Evolutionary conservation across 1,140 invertebrate genomes (phyloP).

Genomic region (Hyles euphorbiae): DNA sequence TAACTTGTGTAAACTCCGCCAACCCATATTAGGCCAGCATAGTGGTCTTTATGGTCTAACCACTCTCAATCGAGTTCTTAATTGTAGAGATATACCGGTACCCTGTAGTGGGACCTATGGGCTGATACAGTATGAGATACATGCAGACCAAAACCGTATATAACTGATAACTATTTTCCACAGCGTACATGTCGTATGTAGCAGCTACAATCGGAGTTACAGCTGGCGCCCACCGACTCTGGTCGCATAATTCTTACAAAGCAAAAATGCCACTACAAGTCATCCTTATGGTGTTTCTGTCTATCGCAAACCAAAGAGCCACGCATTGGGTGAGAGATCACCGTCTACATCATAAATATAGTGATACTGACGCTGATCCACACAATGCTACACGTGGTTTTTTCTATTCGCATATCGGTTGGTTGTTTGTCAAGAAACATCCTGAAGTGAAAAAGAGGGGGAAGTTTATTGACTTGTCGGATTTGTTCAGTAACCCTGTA

Average conservation of each 20-base stretch:
- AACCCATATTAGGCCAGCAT: no score
- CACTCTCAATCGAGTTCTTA: no score
- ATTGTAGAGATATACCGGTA: no score
- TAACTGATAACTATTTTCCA: no score
- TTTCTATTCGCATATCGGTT: conserved; percentile 15
- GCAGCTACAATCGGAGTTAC: conserved; percentile 15
- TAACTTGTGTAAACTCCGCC: no score
- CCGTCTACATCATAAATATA: conserved; percentile 14
- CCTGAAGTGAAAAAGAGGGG: conserved; percentile 11
- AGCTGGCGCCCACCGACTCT: conserved; percentile 15
- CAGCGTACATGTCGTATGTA: conserved; percentile 10
- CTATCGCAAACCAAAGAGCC: conserved; percentile 11
- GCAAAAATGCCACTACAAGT: conserved; percentile 10
- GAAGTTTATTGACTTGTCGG: conserved; percentile 10
- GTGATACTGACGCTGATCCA: conserved; percentile 16
- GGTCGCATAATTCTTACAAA: conserved; percentile 11
- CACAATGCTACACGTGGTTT: conserved; percentile 14
- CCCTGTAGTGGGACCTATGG: no score
- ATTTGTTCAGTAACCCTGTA: conserved; percentile 16
- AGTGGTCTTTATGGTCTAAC: no score
- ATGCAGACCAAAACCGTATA: no score
- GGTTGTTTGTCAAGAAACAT: conserved; percentile 15
- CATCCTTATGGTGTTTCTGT: conserved; percentile 9
- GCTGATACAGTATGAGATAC: no score
- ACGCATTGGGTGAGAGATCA: conserved; percentile 17